Evolutionary conservation across 1,140 invertebrate genomes (phyloP).

Genomic region (Trichoplusia ni): DNA sequence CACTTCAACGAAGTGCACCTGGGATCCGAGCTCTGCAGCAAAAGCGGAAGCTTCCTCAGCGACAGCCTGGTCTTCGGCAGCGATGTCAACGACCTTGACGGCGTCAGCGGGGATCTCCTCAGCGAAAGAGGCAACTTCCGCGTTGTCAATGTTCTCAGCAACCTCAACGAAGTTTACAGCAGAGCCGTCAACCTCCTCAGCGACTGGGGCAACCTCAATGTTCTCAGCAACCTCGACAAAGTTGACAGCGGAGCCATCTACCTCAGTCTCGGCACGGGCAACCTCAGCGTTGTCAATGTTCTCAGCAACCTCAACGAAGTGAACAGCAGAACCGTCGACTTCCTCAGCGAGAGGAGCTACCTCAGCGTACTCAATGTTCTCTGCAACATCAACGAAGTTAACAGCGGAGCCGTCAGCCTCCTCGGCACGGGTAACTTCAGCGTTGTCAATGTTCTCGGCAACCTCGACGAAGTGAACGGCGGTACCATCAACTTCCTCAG

Average conservation of each 20-base stretch:
- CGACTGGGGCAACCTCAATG: neutral
- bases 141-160: neutral
- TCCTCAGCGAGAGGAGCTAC: neutral
- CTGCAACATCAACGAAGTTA: neutral
- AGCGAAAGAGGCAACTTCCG: neutral
- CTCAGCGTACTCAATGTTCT: neutral
- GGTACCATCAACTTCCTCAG: neutral
- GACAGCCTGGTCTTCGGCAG: too few relatives aligned
- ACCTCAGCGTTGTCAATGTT: neutral
- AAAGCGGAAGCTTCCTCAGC: neutral
- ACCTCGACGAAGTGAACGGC: neutral
- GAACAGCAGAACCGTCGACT: neutral
- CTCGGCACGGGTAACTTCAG: too few relatives aligned
- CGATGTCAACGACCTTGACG: neutral
- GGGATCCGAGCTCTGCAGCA: neutral
- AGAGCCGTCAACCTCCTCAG: neutral
- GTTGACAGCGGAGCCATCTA: neutral
- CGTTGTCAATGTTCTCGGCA: neutral
- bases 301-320: neutral
- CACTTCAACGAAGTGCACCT: neutral
- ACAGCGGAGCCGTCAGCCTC: neutral
- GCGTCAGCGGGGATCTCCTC: neutral
- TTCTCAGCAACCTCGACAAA: slow-evolving; percentile 1
- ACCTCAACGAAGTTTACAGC: neutral
- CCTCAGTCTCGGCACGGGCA: neutral